These are phyloP conservation scores for Leptopilina clavipes DNA, from an alignment of 1,140 invertebrate genomes.

Conservation along the genomic window DNA sequence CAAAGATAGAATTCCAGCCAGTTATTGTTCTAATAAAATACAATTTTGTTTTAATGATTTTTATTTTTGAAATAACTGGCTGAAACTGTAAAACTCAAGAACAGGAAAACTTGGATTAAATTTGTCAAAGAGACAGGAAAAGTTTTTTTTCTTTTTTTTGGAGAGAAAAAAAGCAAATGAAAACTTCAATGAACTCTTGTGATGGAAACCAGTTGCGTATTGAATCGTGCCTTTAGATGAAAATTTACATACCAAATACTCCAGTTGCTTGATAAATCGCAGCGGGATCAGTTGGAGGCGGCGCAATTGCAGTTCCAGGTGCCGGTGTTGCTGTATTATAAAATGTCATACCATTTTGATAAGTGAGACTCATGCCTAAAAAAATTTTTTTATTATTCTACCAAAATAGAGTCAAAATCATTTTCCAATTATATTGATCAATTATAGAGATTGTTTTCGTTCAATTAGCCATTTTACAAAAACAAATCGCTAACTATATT, in stretches of 20 bases:
- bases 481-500: neutral
- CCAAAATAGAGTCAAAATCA: too few relatives aligned
- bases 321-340: slow-evolving; percentile 72
- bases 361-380: slow-evolving; percentile 73
- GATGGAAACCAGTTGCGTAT: slow-evolving; percentile 28
- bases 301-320: slow-evolving; percentile 67
- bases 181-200: slow-evolving; percentile 30
- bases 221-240: neutral
- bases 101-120: slow-evolving; percentile 30
- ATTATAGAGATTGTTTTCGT: neutral
- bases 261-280: slow-evolving; percentile 72
- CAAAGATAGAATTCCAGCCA: neutral
- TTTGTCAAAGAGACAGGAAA: slow-evolving; percentile 38
- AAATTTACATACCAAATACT: slow-evolving; percentile 67
- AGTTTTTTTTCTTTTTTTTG: slow-evolving; percentile 7
- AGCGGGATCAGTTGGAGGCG: slow-evolving; percentile 69
- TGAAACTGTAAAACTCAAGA: slow-evolving; percentile 15
- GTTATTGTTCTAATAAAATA: neutral
- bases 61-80: neutral
- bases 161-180: slow-evolving; percentile 34
- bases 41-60: too few relatives aligned
- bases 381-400: neutral
- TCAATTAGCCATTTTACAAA: slow-evolving; percentile 28
- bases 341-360: slow-evolving; percentile 79
- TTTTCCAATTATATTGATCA: too few relatives aligned